Conservation (phyloP, 92 coral and sea anemone species). For the Desmophyllum pertusum region DNA sequence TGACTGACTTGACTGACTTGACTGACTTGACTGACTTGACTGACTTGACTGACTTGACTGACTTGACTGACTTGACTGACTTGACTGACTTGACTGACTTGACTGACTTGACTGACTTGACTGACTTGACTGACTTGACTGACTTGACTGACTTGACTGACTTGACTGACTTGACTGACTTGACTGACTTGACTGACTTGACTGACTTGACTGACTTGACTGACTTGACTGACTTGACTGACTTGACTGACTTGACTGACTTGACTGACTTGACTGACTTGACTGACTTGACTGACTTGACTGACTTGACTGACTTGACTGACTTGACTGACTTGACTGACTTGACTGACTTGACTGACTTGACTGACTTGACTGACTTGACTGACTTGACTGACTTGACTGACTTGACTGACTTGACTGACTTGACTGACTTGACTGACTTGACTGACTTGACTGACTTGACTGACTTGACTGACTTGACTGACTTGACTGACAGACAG, state of each 20-base stretch:
- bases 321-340: background rate
- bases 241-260: background rate
- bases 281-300: background rate
- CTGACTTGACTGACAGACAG: background rate
- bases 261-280: background rate
- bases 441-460: background rate
- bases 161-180: too few relatives aligned
- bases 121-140: too few relatives aligned
- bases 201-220: background rate
- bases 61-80: background rate
- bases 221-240: background rate
- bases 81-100: background rate
- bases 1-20: background rate
- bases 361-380: too few relatives aligned
- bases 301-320: too few relatives aligned
- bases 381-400: background rate
- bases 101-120: too few relatives aligned
- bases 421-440: background rate
- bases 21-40: background rate
- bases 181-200: background rate
- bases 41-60: background rate
- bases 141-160: background rate
- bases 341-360: background rate
- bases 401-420: background rate
- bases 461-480: background rate